Percentiles rank a stretch among this genome's conserved stretches.
Evolutionary conservation across 2,113 vertebrate genomes (phyloP).

Genomic region (Rhynchomys soricoides): DNA sequence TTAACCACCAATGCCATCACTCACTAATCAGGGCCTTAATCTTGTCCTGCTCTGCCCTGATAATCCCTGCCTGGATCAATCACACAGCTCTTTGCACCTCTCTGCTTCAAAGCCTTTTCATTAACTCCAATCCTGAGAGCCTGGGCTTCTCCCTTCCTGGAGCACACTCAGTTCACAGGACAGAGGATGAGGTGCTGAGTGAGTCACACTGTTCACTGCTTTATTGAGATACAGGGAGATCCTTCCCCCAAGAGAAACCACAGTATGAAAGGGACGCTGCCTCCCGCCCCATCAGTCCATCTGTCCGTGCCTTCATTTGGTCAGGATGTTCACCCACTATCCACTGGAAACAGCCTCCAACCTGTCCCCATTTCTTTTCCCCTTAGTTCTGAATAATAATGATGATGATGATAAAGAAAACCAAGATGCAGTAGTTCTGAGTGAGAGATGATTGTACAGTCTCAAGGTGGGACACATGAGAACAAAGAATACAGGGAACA

Average conservation of each 20-base stretch:
- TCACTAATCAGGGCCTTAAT: background rate
- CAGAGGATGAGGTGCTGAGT: background rate
- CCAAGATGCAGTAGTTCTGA: background rate
- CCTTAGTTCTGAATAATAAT: background rate
- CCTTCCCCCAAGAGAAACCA: conserved; percentile 52
- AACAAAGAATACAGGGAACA: background rate
- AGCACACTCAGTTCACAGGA: background rate
- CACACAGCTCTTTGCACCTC: background rate
- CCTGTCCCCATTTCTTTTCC: conserved; percentile 5
- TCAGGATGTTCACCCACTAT: background rate
- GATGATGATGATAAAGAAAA: background rate
- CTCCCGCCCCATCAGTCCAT: background rate
- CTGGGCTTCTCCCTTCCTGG: background rate
- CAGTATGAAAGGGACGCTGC: conserved; percentile 18
- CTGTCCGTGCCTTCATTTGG: background rate
- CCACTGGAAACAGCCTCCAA: conserved; percentile 32
- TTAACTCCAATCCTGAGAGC: background rate
- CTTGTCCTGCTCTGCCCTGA: background rate
- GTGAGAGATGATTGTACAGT: background rate
- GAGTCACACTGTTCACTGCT: conserved; percentile 66
- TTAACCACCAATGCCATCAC: background rate
- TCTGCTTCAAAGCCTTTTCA: background rate
- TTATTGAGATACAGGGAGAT: conserved; percentile 71
- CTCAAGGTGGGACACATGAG: background rate
- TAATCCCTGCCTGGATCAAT: background rate